Evolutionary conservation across 2,797 vertebrate species (phyloP), one percentile per base, ranked within the genome.

Genomic region (Catamblyrhynchus diadema): DNA sequence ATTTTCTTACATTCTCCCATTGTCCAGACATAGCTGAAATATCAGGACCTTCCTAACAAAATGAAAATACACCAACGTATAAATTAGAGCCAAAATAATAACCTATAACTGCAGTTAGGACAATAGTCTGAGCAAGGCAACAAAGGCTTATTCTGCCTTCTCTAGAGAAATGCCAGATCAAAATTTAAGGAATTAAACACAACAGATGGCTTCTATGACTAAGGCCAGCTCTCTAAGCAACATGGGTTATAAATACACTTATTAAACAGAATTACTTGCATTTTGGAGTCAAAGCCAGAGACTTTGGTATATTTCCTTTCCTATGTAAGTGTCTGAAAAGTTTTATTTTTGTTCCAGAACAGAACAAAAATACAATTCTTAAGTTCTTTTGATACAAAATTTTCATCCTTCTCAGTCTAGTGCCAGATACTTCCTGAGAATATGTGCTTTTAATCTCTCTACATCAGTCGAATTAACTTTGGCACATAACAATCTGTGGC

Each of bases 301-400:
- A 80, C 19, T 91, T 84, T 39, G n/a, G 81, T 37, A 14, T 41
- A 45, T 84, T 90, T 73, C 33, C 62, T n/a, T 88, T 91, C 85
- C 81, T 78, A 81, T 69, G 73, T 87, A 90, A 96, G 89, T 62
- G 42, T 96, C 92, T 60, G 39, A 74, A 92, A 69, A 45, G 44
- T 75, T 70, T 56, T 73, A 93, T 84, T 96, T 96, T 94, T 90
- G 45, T 90, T 96, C 53, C 93, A 93, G 73, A 92, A 67, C 28
- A 94, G 73, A 69, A 77, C 79, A 95, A 75, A 93, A 87, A 90
- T 95, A 44, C 28, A 69, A 69, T 86, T 95, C 81, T 90, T 54
- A 91, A 90, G 61, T 75, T 92, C 81, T 97, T 67, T 81, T 48
- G 86, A 78, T 87, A 72, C 5, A 69, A 96, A 94, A 90, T 86